Base-by-base conservation (phyloP, 2,888 invertebrate species). In the Synergus gifuensis region DNA sequence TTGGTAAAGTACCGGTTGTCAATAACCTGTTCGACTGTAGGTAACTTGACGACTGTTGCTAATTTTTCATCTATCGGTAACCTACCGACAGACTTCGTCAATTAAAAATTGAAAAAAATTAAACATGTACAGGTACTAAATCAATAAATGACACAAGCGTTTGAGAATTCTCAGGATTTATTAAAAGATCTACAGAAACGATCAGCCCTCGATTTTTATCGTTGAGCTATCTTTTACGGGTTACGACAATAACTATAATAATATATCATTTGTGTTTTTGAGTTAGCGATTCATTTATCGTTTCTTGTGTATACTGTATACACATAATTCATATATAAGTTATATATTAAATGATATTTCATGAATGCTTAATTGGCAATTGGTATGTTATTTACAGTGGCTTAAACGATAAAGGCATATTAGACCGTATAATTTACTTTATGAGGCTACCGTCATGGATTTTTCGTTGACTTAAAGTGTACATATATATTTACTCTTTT, bases 301-400 rank as follows among this genome's bases (percentile, higher is more conserved):
- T 88, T 88, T 79, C 83, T 80, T 79, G 81, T 78, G 79, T 76
- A 76, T 85, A 83, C 82, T 78, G 79, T 76, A 76, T 85, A 83
- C 82, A 81, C 83, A 85, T 82, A 83, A 78, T 84, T 82, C 36
- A 84, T 81, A 83, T 82, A 85, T 79, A 81, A 80, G 83, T 78
- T 80, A 77, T 80, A 82, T 81, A 80, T 79, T 85, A 81, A 82
- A 80, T 79, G 76, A 84, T 84, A 82, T 79, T 79, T 84, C 69
- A 83, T 78, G 82, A 82, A 86, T 86, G 83, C 87, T 88, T 90
- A 87, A 85, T 82, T 77, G 82, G 83, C 83, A 88, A 88, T 86
- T 87, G 89, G 88, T 89, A 89, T 89, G 85, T 77, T 91, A 91
- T 91, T 85, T 91, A 91, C 91, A 91, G 81, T 89, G 87, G 83